Base-by-base conservation (phyloP, 2,888 invertebrate species). In the Nomada goodeniana region DNA sequence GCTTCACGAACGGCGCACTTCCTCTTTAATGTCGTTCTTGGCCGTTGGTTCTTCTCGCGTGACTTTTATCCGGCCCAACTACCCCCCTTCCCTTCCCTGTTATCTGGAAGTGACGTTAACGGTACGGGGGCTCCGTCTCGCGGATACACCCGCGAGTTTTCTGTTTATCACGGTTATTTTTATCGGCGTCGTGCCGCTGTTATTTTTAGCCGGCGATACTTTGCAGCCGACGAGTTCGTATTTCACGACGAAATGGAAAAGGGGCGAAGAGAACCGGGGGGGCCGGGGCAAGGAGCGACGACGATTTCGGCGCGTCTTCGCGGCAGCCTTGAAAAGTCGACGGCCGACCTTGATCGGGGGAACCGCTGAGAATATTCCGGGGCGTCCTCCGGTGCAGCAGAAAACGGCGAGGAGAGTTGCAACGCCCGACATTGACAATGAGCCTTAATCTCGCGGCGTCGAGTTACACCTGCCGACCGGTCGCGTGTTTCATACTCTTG, bases 341-440 rank as follows among this genome's bases (percentile, higher is more conserved):
- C 36, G 36, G 5, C 36, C 36, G 36, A 36, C 36, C 36, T 36
- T 36, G 7, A 7, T 36, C 7, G 36, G 26, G 26, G 36, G 36
- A 36, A 7, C 7, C 7, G 5, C 36, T 36, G 36, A 36, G 7
- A 36, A 36, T 36, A 36, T 36, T 36, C 36, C 36, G 15, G 18
- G 4, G 9, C n/a, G 52, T 1, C 52, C 52, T 53, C n/a, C 2
- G n/a, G 0, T n/a, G 52, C n/a, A 4, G 18, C 52, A 15, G n/a
- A n/a, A 53, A 53, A n/a, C n/a, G 7, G n/a, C 52, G 52, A 18
- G 9, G 52, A 18, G 52, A 23, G 23, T 23, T 53, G 52, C 36
- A 53, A 7, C 52, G n/a, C 9, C 36, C 53, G 79, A 65, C 80
- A 80, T 80, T 80, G 80, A 65, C 71, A 80, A 59, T 80, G 80